Evolutionary conservation across 2,888 invertebrate genomes (phyloP).

Genomic region (Clitarchus hookeri): DNA sequence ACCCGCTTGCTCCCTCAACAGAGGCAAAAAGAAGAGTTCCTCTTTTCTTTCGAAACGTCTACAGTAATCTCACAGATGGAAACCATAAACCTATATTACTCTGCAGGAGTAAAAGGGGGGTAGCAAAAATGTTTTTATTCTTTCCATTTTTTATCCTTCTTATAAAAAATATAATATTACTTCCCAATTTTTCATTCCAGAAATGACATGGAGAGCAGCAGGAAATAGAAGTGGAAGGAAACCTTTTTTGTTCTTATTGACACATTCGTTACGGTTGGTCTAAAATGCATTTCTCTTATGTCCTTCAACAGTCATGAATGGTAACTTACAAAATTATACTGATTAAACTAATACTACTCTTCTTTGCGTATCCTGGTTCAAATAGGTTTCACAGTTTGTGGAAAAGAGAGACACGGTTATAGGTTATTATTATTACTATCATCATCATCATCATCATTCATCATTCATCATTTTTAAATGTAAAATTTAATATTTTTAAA

Average conservation of each 20-base stretch:
- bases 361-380: too few relatives aligned
- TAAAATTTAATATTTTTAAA: too few relatives aligned
- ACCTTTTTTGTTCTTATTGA: neutral
- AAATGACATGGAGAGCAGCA: constrained; percentile 32
- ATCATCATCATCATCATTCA: too few relatives aligned
- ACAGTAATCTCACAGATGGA: constrained; percentile 58
- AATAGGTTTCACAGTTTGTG: too few relatives aligned
- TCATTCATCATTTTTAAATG: too few relatives aligned
- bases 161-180: constrained; percentile 58
- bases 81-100: constrained; percentile 58
- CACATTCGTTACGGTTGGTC: neutral
- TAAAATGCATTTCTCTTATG: neutral
- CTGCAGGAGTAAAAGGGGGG: constrained; percentile 45
- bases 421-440: too few relatives aligned
- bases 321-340: too few relatives aligned
- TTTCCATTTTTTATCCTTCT: constrained; percentile 48
- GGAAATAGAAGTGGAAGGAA: constrained; percentile 41
- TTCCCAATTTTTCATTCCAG: constrained; percentile 41
- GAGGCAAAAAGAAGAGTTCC: constrained; percentile 47
- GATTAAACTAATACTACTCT: too few relatives aligned
- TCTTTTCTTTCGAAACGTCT: constrained; percentile 56
- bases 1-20: constrained; percentile 20
- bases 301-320: too few relatives aligned
- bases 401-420: too few relatives aligned
- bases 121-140: constrained; percentile 55